Conservation (phyloP, 2,888 invertebrate species). For the Boloria euphrosyne region DNA sequence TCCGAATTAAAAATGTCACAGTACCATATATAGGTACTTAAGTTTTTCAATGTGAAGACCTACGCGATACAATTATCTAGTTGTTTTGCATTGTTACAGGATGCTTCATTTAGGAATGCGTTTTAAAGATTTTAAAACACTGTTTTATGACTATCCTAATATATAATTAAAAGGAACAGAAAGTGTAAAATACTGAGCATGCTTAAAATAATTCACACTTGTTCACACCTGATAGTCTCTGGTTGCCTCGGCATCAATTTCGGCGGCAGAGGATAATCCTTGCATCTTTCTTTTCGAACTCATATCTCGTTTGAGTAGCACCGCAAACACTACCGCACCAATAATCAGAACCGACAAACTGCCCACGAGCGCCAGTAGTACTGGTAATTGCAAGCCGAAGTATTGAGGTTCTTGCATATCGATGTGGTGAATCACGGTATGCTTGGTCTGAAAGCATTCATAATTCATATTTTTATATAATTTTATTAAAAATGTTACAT, state of each 20-base stretch:
- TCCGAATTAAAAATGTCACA: background rate
- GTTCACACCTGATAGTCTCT: conserved; percentile 92
- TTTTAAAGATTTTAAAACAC: no score
- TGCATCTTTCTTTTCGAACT: conserved; percentile 90
- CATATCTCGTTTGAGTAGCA: conserved; percentile 88
- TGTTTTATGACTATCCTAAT: no score
- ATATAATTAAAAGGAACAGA: background rate
- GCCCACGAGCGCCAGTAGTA: conserved; percentile 66
- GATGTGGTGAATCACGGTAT: conserved; percentile 62
- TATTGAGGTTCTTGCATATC: conserved; percentile 52
- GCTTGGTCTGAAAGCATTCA: conserved; percentile 61
- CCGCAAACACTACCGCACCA: conserved; percentile 67
- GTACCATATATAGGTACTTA: background rate
- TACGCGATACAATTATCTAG: no score
- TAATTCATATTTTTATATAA: background rate
- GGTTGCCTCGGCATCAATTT: conserved; percentile 91
- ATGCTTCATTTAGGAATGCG: no score
- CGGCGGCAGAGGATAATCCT: conserved; percentile 84
- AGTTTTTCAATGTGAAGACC: no score
- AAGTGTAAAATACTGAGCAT: background rate
- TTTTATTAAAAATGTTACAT: background rate
- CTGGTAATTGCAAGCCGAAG: conserved; percentile 63
- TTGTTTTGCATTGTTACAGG: no score
- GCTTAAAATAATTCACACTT: background rate
- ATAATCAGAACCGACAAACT: conserved; percentile 66